These are phyloP conservation scores for Cacoxenus indagator DNA, from an alignment of 2,888 invertebrate species.

Conservation along the genomic window DNA sequence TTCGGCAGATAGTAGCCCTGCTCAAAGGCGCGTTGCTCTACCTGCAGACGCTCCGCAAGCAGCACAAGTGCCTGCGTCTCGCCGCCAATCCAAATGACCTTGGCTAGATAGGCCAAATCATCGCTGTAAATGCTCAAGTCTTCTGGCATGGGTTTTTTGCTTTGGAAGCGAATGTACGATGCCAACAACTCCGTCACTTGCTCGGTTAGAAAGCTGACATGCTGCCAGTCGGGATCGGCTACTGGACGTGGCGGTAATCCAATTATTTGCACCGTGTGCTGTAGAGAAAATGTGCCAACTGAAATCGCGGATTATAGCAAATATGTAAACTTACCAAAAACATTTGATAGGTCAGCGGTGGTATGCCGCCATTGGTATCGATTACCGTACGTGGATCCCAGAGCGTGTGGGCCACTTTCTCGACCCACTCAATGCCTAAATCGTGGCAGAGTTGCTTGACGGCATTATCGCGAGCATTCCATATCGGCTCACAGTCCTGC, in stretches of 20 bases:
- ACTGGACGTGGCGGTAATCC: conserved; percentile 76
- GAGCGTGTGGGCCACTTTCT: conserved; percentile 79
- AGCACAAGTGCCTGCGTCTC: conserved; percentile 76
- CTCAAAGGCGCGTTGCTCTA: conserved; percentile 73
- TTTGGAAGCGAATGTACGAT: conserved; percentile 72
- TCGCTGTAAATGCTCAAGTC: conserved; percentile 74
- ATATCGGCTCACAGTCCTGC: conserved; percentile 81
- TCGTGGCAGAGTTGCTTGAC: conserved; percentile 74
- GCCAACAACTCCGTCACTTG: conserved; percentile 71
- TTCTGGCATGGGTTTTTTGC: conserved; percentile 75
- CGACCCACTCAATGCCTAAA: conserved; percentile 73
- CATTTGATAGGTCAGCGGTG: conserved; percentile 81
- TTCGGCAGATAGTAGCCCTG: conserved; percentile 78
- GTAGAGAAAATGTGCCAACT: neutral
- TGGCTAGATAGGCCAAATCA: conserved; percentile 59
- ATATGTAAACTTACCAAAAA: conserved; percentile 73
- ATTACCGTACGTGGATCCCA: conserved; percentile 79
- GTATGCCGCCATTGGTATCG: conserved; percentile 78
- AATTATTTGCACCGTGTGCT: conserved; percentile 77
- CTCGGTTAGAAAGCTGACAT: conserved; percentile 70
- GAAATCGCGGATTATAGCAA: neutral
- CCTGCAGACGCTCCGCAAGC: conserved; percentile 74
- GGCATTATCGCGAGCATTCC: conserved; percentile 75
- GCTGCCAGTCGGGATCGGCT: conserved; percentile 69
- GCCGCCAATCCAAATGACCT: conserved; percentile 77